Evolutionary conservation across 2,113 vertebrate species (phyloP).

Genomic region (Tautogolabrus adspersus): DNA sequence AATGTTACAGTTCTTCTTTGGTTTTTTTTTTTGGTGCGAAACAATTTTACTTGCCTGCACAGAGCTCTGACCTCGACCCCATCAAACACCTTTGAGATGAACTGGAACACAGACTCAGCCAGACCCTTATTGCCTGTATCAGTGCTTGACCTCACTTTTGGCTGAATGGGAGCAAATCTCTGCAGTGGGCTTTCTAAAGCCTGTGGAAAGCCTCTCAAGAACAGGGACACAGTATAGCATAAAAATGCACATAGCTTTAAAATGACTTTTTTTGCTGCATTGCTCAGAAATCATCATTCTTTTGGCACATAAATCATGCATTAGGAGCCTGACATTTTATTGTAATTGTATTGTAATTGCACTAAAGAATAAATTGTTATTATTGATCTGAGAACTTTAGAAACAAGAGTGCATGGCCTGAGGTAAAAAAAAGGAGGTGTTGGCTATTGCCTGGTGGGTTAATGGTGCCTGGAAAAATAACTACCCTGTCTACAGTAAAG

Average conservation of each 20-base stretch:
- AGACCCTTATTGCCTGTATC: not conserved
- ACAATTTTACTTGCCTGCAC: not conserved
- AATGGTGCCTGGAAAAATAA: slow-evolving; percentile 55
- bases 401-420: not conserved
- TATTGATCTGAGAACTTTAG: slow-evolving; percentile 8
- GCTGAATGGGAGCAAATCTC: slow-evolving; percentile 19
- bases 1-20: not conserved
- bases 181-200: not conserved
- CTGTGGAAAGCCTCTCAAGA: not conserved
- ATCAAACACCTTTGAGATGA: not conserved
- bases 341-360: slow-evolving; percentile 3
- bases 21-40: not conserved
- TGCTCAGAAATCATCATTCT: not conserved
- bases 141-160: not conserved
- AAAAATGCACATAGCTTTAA: not conserved
- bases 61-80: not conserved
- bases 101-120: not conserved
- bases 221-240: not conserved
- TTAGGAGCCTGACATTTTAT: too few relatives aligned
- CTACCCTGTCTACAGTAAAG: slow-evolving; percentile 45
- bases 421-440: slow-evolving; percentile 13
- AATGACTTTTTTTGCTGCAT: not conserved
- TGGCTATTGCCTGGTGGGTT: slow-evolving; percentile 44
- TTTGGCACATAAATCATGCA: not conserved
- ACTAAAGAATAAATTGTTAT: slow-evolving; percentile 10